These are phyloP conservation scores for Diadophis punctatus DNA, from an alignment of 2,113 vertebrate species.

Conservation along the genomic window DNA sequence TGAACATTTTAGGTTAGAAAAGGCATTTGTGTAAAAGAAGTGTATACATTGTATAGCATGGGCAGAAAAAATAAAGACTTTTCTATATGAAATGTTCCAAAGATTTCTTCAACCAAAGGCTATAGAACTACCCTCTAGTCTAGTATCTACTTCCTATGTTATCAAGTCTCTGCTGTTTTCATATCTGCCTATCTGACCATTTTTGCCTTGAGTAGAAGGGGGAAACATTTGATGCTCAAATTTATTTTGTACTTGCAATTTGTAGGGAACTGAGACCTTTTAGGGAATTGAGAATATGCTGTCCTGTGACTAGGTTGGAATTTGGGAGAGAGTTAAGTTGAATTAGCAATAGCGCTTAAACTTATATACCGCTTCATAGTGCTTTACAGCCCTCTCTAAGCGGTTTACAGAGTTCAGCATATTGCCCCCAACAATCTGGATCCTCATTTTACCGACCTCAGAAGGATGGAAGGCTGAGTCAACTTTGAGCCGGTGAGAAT, in stretches of 20 bases:
- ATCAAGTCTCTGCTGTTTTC: neutral
- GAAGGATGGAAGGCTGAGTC: too few species aligned
- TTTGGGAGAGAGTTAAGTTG: neutral
- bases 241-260: neutral
- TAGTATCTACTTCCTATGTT: neutral
- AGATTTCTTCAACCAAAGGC: neutral
- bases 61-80: neutral
- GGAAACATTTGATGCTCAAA: neutral
- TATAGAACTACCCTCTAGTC: neutral
- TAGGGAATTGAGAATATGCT: neutral
- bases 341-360: too few species aligned
- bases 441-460: too few species aligned
- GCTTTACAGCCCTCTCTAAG: too few species aligned
- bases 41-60: neutral
- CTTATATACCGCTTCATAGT: too few species aligned
- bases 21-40: neutral
- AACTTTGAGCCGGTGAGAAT: too few species aligned
- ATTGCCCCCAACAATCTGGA: too few species aligned
- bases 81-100: neutral
- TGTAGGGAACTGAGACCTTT: neutral
- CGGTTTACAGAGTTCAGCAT: too few species aligned
- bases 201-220: neutral
- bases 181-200: neutral
- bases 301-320: neutral
- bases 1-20: neutral